Evolutionary conservation across 2,113 vertebrate genomes (phyloP), one percentile per base, ranked within the genome.

Genomic region (Sapayoa aenigma): DNA sequence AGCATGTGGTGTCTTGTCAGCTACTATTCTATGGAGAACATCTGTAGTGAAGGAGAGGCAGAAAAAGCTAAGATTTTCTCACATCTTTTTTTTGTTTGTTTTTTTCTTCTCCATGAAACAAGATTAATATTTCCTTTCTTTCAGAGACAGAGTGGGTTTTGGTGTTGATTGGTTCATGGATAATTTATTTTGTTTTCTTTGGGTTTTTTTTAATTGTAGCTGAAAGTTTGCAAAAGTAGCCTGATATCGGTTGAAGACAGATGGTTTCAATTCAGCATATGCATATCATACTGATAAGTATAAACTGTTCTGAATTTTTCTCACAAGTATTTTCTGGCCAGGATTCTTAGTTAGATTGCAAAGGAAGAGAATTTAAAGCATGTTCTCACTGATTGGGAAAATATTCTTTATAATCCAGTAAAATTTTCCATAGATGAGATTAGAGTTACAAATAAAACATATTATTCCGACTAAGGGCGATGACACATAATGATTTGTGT

Each of bases 251-350:
- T 81, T 78, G 56, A 78, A 95, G 92, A 87, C 93, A 92, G 92
- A 95, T 95, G 94, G 77, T 92, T 49, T 62, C 87, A 94, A 78
- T 94, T 95, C 94, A 96, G 75, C 88, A 92, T 96, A 95, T 94
- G 88, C 63, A 83, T 95, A 88, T 73, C 55, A 74, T 76, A 79
- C 75, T 83, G 82, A 85, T 83, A 93, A 91, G 90, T 91, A 76
- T 96, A 96, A 96, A 96, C 94, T 96, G 78, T 92, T 96, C 92
- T 83, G 88, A 90, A 83, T 93, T 93, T 94, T 93, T 90, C 53
- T 93, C 71, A 83, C 4, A 2, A 69, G 33, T 68, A 23, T 68
- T 87, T 90, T 89, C 84, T 94, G 68, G 76, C 72, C 30, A 90
- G 44, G 4, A 63, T 46, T 90, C 67, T 89, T 24, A 30, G 50